Conservation (phyloP, 2,888 invertebrate genomes). For the Agrotis segetum region DNA sequence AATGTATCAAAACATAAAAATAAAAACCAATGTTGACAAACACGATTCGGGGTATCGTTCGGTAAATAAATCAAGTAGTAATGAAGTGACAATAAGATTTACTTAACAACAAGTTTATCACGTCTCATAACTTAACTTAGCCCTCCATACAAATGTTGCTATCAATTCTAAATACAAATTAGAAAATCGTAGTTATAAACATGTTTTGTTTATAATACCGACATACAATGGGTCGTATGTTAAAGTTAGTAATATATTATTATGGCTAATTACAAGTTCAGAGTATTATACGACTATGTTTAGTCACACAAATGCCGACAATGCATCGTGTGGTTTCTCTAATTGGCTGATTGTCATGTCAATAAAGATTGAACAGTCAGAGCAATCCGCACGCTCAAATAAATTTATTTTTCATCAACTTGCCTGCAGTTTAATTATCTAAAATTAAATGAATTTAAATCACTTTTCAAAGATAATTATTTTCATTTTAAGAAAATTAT, state of each 20-base stretch:
- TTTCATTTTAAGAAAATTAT: constrained; percentile 44
- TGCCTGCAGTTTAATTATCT: constrained; percentile 47
- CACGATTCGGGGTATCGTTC: constrained; percentile 15
- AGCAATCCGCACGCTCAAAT: constrained; percentile 46
- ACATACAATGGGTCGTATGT: constrained; percentile 50
- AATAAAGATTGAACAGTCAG: constrained; percentile 73
- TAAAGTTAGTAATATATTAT: constrained; percentile 50
- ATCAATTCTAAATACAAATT: constrained; percentile 56
- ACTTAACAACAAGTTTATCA: constrained; percentile 41
- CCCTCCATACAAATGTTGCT: constrained; percentile 49
- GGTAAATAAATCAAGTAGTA: constrained; percentile 34
- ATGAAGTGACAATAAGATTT: constrained; percentile 48
- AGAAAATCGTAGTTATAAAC: constrained; percentile 46
- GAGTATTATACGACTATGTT: constrained; percentile 48
- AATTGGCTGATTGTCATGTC: constrained; percentile 82
- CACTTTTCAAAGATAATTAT: constrained; percentile 43
- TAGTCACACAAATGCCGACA: constrained; percentile 55
- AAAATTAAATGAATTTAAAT: constrained; percentile 48
- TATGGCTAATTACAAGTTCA: constrained; percentile 51
- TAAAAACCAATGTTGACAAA: constrained; percentile 20
- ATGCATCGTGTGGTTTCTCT: constrained; percentile 63
- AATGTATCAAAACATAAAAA: constrained; percentile 20
- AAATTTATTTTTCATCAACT: constrained; percentile 57
- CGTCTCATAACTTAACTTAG: constrained; percentile 35
- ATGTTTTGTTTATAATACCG: constrained; percentile 48